Conservation (phyloP, 2,113 vertebrate species). For the Bufo bufo region DNA sequence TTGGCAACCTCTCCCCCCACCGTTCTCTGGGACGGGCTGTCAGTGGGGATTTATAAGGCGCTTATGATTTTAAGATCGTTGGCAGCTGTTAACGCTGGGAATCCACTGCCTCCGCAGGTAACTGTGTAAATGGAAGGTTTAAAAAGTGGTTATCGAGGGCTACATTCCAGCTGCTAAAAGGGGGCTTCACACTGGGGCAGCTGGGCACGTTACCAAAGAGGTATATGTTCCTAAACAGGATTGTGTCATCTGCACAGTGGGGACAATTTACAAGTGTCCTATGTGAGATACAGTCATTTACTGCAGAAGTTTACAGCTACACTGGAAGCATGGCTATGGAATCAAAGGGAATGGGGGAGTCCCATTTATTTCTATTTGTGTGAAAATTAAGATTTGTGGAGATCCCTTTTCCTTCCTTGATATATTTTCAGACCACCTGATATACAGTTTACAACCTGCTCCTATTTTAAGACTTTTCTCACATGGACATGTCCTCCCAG, state of each 20-base stretch:
- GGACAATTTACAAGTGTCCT: background rate
- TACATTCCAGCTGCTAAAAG: slow-evolving; percentile 30
- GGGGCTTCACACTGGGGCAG: background rate
- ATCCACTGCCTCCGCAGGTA: slow-evolving; percentile 42
- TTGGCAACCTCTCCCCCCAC: slow-evolving; percentile 23
- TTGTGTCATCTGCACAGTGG: background rate
- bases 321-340: background rate
- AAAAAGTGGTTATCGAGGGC: slow-evolving; percentile 46
- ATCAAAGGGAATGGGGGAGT: too few species aligned
- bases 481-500: too few species aligned
- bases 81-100: slow-evolving; percentile 54
- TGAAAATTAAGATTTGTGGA: background rate
- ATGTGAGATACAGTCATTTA: background rate
- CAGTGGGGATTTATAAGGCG: slow-evolving; percentile 58
- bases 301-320: background rate
- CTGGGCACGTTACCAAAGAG: slow-evolving; percentile 16
- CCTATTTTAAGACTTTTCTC: too few species aligned
- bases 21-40: slow-evolving; percentile 40
- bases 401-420: background rate
- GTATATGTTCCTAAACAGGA: background rate
- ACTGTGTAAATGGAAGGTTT: slow-evolving; percentile 29
- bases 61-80: slow-evolving; percentile 40
- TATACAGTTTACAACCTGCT: too few species aligned
- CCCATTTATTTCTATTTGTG: background rate
- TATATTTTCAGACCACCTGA: too few species aligned